phyloP scores from a whole-genome alignment of 1,140 invertebrate genomes.

The Agraylea sexmaculata region DNA sequence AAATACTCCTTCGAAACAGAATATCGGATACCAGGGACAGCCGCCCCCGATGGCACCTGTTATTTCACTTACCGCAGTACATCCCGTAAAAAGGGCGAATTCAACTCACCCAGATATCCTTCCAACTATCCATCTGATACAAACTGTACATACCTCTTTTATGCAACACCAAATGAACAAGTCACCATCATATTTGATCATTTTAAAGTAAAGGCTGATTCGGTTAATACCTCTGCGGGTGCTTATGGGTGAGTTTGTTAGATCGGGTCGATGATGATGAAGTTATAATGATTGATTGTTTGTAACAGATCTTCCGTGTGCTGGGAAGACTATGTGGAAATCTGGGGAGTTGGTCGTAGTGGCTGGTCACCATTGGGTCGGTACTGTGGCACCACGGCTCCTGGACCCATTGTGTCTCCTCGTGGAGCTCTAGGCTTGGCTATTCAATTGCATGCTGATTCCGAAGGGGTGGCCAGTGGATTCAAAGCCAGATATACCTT shows the following conservation, averaged over 20 bases:
- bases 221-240: constrained; percentile 30
- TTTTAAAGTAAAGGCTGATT: constrained; percentile 59
- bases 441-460: constrained; percentile 73
- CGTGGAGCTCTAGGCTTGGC: constrained; percentile 71
- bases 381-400: constrained; percentile 72
- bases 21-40: constrained; percentile 89
- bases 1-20: constrained; percentile 85
- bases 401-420: constrained; percentile 83
- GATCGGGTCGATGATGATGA: no score
- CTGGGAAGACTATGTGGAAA: constrained; percentile 86
- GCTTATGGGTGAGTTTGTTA: constrained; percentile 45
- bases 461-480: constrained; percentile 72
- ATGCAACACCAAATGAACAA: constrained; percentile 76
- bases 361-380: constrained; percentile 70
- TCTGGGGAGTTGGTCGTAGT: constrained; percentile 76
- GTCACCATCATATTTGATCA: constrained; percentile 86
- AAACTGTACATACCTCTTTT: constrained; percentile 85
- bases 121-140: constrained; percentile 89
- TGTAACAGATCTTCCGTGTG: constrained; percentile 58
- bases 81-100: constrained; percentile 74
- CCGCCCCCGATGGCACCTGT: constrained; percentile 79
- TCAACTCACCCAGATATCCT: constrained; percentile 92
- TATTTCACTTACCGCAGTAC: constrained; percentile 82
- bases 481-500: constrained; percentile 86
- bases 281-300: no score